These are phyloP conservation scores for Anhinga anhinga DNA, from an alignment of 2,113 vertebrate species.

Conservation along the genomic window DNA sequence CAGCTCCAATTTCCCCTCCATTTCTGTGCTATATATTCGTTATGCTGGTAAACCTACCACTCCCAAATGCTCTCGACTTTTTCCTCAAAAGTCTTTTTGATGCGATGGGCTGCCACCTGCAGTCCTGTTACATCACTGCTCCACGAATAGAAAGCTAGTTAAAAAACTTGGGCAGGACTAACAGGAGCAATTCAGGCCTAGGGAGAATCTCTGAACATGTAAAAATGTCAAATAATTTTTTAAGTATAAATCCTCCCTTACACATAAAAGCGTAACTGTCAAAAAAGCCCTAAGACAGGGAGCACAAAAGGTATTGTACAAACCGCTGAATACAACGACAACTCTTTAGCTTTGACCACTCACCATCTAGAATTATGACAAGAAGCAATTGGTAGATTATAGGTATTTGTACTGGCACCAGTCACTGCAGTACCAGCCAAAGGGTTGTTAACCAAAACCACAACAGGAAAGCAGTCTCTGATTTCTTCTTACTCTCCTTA, in stretches of 20 bases:
- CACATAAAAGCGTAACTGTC: neutral
- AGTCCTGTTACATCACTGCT: slow-evolving; percentile 32
- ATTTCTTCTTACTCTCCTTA: slow-evolving; percentile 21
- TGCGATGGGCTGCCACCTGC: slow-evolving; percentile 64
- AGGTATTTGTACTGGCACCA: slow-evolving; percentile 38
- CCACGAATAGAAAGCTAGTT: neutral
- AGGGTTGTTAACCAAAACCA: slow-evolving; percentile 23
- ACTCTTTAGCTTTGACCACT: neutral
- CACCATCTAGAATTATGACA: slow-evolving; percentile 11
- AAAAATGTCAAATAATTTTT: neutral
- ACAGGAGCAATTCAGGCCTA: neutral
- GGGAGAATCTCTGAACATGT: neutral
- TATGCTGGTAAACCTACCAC: neutral
- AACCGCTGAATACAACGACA: neutral
- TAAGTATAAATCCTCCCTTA: neutral
- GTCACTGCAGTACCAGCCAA: neutral
- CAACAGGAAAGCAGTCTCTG: slow-evolving; percentile 36
- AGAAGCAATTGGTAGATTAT: neutral
- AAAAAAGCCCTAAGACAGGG: neutral
- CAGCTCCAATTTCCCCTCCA: neutral
- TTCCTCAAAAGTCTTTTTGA: neutral
- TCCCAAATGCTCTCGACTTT: neutral
- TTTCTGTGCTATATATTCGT: neutral
- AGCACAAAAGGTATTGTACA: neutral
- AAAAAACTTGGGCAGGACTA: neutral